These are phyloP conservation scores for Labrus mixtus DNA, from an alignment of 2,113 vertebrate species.

Conservation along the genomic window DNA sequence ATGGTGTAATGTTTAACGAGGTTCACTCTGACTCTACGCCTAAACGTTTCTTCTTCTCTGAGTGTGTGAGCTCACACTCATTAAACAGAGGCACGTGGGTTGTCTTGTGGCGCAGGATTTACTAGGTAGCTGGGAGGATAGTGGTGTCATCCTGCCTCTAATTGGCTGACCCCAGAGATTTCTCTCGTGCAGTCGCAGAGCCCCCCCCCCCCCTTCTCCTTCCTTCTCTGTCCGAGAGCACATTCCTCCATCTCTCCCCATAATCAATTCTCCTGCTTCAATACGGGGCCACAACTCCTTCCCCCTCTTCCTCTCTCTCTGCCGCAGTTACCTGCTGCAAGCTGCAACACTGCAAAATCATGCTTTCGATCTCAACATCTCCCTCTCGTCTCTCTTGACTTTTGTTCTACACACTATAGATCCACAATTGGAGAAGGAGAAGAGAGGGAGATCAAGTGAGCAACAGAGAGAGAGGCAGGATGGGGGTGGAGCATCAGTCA, in stretches of 20 bases:
- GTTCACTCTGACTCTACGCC: neutral
- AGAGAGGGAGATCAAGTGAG: slow-evolving; percentile 54
- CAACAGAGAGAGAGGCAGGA: slow-evolving; percentile 41
- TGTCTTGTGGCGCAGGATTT: slow-evolving; percentile 68
- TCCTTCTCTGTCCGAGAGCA: slow-evolving; percentile 23
- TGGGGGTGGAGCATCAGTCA: slow-evolving; percentile 27
- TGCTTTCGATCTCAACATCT: slow-evolving; percentile 47
- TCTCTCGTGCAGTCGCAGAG: slow-evolving; percentile 54
- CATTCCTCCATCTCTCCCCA: slow-evolving; percentile 56
- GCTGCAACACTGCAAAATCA: slow-evolving; percentile 70
- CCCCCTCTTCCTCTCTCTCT: slow-evolving; percentile 26
- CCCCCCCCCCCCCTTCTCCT: slow-evolving; percentile 38
- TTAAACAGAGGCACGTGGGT: slow-evolving; percentile 59
- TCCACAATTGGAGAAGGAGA: slow-evolving; percentile 40
- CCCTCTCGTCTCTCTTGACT: slow-evolving; percentile 43
- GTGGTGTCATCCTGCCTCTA: slow-evolving; percentile 68
- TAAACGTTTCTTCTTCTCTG: neutral
- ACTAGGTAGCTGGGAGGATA: slow-evolving; percentile 53
- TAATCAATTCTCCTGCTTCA: slow-evolving; percentile 70
- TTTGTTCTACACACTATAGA: slow-evolving; percentile 49
- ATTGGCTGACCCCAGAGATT: slow-evolving; percentile 77
- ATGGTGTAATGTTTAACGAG: neutral
- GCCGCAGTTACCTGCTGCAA: slow-evolving; percentile 63
- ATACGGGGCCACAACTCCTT: slow-evolving; percentile 41
- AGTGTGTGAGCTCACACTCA: slow-evolving; percentile 38